Base-by-base conservation (phyloP, 1,140 invertebrate genomes). In the Pectinophora gossypiella region DNA sequence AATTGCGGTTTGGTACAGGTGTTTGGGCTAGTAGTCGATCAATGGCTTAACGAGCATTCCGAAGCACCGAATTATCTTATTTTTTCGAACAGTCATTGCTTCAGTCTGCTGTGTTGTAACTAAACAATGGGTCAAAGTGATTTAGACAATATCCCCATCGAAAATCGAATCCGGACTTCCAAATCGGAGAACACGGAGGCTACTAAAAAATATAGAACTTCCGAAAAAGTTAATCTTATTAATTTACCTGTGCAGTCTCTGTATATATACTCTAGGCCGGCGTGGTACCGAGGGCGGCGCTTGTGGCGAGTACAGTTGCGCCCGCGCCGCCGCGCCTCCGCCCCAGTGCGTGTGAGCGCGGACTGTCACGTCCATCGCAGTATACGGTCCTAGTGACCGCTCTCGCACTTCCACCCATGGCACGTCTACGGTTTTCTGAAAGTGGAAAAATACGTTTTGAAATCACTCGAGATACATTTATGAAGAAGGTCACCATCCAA, bases 301-400 rank as follows among this genome's bases (percentile, higher is more conserved):
- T 40, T 93, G 89, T 0, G 94, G 94, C 0, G 94, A 93, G 60
- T 88, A 88, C 0, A 94, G 60, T 18, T 81, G 72, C 0, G 89
- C 86, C 2, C 89, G 89, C 0, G 92, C 91, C 19, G 89, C 88
- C 6, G 88, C 77, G 0, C 95, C 93, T 5, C 92, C 90, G 21
- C 94, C 93, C 96, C 96, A 98, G 61, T 93, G 94, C 0, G 96
- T 96, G 59, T 93, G 94, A 0, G 95, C 93, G 46, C 93, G 91
- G 1, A 98, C 89, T 0, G 91, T 91, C 3, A 96, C 89, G 23
- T 91, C 91, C 5, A 97, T 64, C 6, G 85, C 71, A 0, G 92
- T 91, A 72, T 93, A 95, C 0, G 95, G 93, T 5, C 90, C 66
- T 46, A 95, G 86, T 13, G 66, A 88, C 6, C 81, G 80, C 40